Base-by-base conservation (phyloP, 2,888 invertebrate species). In the Lasioglossum leucozonium region DNA sequence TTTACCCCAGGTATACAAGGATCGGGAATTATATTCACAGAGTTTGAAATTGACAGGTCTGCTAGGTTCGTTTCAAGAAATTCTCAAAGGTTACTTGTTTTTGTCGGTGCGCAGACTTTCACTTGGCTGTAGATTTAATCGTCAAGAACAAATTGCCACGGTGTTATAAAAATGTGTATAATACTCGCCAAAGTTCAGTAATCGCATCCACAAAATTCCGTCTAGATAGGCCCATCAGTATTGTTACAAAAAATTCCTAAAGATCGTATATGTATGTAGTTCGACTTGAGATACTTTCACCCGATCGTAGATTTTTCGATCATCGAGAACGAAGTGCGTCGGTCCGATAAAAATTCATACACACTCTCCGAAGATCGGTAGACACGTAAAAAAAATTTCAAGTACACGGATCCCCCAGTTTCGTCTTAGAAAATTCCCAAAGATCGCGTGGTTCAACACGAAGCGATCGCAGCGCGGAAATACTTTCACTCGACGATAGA, bases 261-360 rank as follows among this genome's bases (percentile, higher is more conserved):
- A n/a, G n/a, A n/a, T 55, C 55, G 1, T 4, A 4, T n/a, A n/a
- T n/a, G n/a, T n/a, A n/a, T n/a, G n/a, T 11, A 11, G n/a, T 55
- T 55, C 16, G 62, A 30, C 30, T 16, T 0, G 55, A 62, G 65
- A 79, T 84, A 77, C 79, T 85, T 86, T 86, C 86, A 74, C 81
- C 77, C 65, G 71, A 76, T 81, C 79, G 81, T 72, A 77, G 81
- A 81, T 81, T n/a, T n/a, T 10, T 85, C 79, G 85, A 85, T 85
- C 79, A 79, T 74, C 77, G 26, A 26, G 42, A 67, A 42, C 30
- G 18, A 30, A 30, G 30, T 34, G 77, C 67, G 81, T 65, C 58
- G 76, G 79, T 79, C 83, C 51, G 71, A 86, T 74, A 26, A 58
- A 30, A 30, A 30, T 16, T 30, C 30, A 26, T 26, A 11, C 13